phyloP scores from a whole-genome alignment of 2,888 invertebrate species.

The Pristionchus fissidentatus region DNA sequence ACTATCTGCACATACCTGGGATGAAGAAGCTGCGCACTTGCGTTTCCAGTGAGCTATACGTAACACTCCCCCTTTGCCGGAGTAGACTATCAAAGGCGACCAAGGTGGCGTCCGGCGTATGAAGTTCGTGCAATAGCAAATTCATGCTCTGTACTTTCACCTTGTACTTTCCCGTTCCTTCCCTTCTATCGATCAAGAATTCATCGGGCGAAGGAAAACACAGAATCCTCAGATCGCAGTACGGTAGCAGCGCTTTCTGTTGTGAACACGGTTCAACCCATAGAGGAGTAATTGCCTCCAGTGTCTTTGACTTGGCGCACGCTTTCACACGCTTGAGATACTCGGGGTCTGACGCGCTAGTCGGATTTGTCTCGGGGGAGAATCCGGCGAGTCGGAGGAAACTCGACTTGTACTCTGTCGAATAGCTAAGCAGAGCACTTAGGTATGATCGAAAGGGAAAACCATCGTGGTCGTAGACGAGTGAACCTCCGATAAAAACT shows the following conservation, averaged over 20 bases:
- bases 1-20: not conserved
- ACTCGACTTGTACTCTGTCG: not conserved
- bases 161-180: not conserved
- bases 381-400: not conserved
- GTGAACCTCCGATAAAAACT: not conserved
- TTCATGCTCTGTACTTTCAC: not conserved
- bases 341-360: not conserved
- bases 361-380: not conserved
- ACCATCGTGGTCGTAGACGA: not conserved
- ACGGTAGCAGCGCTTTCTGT: not conserved
- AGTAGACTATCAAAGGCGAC: constrained; percentile 2
- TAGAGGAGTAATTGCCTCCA: not conserved
- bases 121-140: constrained; percentile 6
- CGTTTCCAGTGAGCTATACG: not conserved
- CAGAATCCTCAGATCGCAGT: not conserved
- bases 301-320: not conserved
- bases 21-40: not conserved
- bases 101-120: not conserved
- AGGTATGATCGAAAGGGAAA: not conserved
- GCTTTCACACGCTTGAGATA: not conserved
- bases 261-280: not conserved
- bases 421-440: not conserved
- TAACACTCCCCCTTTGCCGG: not conserved
- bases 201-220: not conserved
- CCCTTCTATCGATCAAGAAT: not conserved